A percentile compares a stretch with the other conserved stretches of the same genome.
Evolutionary conservation across 2,888 invertebrate genomes (phyloP).

Genomic region (Synanthedon myopaeformis): DNA sequence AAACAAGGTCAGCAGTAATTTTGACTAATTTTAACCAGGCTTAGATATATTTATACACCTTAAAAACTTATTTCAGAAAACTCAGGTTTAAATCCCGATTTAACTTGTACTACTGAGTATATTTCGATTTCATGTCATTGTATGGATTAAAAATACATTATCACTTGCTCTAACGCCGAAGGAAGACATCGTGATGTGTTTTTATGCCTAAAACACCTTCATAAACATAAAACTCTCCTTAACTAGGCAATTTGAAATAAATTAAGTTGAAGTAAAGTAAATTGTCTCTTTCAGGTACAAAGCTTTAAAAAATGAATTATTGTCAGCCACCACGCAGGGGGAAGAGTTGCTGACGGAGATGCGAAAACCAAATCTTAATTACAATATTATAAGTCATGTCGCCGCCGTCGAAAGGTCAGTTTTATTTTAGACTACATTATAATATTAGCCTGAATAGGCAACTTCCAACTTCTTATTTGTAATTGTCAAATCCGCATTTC

Average conservation of each 20-base stretch:
- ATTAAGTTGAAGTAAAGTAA: too few species aligned
- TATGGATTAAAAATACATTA: too few species aligned
- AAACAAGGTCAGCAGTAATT: conserved; percentile 60
- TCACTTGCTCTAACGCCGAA: too few species aligned
- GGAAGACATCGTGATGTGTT: too few species aligned
- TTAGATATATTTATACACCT: neutral
- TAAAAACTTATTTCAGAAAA: neutral
- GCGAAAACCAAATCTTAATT: conserved; percentile 75
- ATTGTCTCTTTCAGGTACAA: conserved; percentile 63
- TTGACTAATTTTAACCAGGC: neutral
- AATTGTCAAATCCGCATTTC: neutral
- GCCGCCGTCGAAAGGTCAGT: conserved; percentile 89
- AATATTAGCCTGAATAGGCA: neutral
- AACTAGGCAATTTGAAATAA: too few species aligned
- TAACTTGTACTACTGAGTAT: too few species aligned
- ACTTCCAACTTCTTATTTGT: neutral
- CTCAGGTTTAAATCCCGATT: too few species aligned
- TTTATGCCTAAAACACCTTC: too few species aligned
- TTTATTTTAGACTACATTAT: neutral
- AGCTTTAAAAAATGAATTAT: conserved; percentile 85
- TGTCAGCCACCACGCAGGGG: conserved; percentile 89
- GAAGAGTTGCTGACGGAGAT: conserved; percentile 85
- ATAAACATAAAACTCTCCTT: too few species aligned
- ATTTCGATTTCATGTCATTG: too few species aligned
- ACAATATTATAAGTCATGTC: conserved; percentile 85